These are phyloP conservation scores for Limnephilus marmoratus DNA, from an alignment of 2,888 invertebrate genomes.

Conservation along the genomic window DNA sequence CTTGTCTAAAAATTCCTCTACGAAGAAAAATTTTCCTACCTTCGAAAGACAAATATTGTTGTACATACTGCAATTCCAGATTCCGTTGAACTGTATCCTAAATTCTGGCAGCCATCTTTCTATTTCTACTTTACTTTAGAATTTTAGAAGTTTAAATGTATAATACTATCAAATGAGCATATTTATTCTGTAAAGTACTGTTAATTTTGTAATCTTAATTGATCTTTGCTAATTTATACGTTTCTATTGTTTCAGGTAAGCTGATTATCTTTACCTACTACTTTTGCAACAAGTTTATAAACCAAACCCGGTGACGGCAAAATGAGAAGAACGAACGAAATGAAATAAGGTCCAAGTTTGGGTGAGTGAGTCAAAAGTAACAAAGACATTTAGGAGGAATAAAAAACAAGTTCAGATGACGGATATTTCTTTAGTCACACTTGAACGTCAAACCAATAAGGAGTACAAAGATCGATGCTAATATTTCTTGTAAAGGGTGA, in stretches of 20 bases:
- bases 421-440: background rate
- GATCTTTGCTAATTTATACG: background rate
- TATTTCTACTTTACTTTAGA: background rate
- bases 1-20: background rate
- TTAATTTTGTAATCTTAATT: background rate
- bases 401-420: background rate
- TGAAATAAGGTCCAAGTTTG: background rate
- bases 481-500: background rate
- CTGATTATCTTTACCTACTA: background rate
- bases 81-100: background rate
- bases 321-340: background rate
- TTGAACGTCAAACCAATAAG: background rate
- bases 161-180: background rate
- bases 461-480: background rate
- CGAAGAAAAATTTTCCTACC: background rate
- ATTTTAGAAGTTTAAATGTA: background rate
- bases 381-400: background rate
- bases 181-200: background rate
- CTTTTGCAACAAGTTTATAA: background rate
- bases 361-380: background rate
- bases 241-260: slow-evolving; percentile 42
- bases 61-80: background rate
- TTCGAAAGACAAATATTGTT: background rate
- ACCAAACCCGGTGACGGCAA: background rate
- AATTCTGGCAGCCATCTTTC: background rate